Conservation (phyloP, 1,140 invertebrate species). For the Caerostris extrusa region DNA sequence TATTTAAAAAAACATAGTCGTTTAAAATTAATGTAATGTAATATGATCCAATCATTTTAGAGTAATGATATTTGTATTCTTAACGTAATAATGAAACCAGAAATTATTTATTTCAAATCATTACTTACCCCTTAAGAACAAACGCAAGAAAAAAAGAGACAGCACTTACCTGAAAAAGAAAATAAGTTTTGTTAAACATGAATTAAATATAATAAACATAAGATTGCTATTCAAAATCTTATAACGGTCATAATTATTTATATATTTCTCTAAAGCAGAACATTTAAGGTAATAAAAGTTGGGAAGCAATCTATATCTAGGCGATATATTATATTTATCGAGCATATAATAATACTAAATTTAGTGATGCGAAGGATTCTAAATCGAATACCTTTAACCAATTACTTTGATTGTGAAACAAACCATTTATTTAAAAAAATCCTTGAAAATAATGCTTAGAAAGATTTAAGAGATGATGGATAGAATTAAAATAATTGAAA, state of each 20-base stretch:
- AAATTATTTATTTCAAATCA: background rate
- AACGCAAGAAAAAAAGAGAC: background rate
- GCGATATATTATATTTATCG: conserved; percentile 27
- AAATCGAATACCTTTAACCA: background rate
- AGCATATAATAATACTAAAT: background rate
- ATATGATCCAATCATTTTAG: too few species aligned
- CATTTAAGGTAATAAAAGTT: background rate
- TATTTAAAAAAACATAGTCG: too few species aligned
- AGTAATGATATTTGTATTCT: too few species aligned
- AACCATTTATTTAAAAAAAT: conserved; percentile 13
- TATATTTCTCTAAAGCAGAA: background rate
- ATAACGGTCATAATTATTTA: background rate
- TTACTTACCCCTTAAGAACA: background rate
- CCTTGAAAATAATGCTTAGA: background rate
- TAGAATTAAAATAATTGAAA: conserved; percentile 14
- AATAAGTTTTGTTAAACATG: background rate
- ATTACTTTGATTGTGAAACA: conserved; percentile 4
- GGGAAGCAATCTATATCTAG: background rate
- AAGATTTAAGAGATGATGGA: background rate
- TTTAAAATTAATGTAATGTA: too few species aligned
- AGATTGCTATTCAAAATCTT: background rate
- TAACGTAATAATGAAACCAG: too few species aligned
- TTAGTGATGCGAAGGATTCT: background rate
- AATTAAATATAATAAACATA: conserved; percentile 10
- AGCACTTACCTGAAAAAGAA: conserved; percentile 1